Evolutionary conservation across 2,113 vertebrate species (phyloP).

Genomic region (Podilymbus podiceps): DNA sequence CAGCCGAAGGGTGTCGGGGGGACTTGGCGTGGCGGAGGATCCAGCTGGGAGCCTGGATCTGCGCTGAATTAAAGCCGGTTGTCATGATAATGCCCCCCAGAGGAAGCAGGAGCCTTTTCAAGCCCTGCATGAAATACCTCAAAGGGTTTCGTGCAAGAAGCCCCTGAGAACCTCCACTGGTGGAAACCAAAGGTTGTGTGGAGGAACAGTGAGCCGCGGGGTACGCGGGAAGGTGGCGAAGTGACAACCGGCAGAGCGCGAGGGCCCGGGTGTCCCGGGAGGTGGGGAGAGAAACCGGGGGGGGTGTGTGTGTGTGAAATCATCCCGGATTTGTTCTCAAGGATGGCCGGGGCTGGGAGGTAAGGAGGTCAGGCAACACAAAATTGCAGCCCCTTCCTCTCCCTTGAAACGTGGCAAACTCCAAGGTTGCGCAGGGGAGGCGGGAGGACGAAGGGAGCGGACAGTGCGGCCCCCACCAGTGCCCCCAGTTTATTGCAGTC

Average conservation of each 20-base stretch:
- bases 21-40: background rate
- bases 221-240: background rate
- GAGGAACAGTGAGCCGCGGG: background rate
- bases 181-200: background rate
- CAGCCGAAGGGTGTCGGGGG: background rate
- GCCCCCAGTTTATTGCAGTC: background rate
- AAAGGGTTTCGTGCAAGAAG: background rate
- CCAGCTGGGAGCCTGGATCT: background rate
- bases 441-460: rapidly evolving
- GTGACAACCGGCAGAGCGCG: background rate
- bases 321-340: rapidly evolving
- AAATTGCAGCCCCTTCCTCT: rapidly evolving
- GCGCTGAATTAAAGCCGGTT: background rate
- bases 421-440: rapidly evolving
- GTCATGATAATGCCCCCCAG: slow-evolving; percentile 29
- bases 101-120: slow-evolving; percentile 37
- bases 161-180: background rate
- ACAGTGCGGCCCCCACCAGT: background rate
- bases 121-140: background rate
- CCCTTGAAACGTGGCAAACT: rapidly evolving
- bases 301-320: background rate
- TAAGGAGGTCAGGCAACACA: background rate
- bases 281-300: background rate
- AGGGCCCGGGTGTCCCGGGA: background rate
- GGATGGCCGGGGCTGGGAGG: background rate